phyloP scores from a whole-genome alignment of 2,797 vertebrate genomes.

The Halcyon badia region DNA sequence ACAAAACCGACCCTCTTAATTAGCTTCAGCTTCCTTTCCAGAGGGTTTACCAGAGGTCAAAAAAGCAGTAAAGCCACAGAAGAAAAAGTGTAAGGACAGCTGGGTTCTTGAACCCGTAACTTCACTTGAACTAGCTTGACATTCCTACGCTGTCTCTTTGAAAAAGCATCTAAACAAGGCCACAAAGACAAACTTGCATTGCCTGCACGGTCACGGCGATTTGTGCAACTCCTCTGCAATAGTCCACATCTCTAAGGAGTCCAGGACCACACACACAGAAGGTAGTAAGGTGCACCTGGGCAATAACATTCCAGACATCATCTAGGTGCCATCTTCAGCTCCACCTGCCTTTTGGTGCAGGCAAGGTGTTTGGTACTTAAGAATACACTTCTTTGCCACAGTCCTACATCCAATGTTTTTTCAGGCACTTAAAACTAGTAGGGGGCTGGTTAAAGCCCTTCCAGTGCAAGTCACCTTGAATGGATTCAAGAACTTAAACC shows the following conservation, averaged over 20 bases:
- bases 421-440: neutral
- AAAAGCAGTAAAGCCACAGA: neutral
- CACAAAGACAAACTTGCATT: neutral
- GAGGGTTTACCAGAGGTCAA: neutral
- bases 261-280: neutral
- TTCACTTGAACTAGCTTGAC: neutral
- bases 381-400: neutral
- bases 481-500: neutral
- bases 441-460: neutral
- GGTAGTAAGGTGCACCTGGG: neutral
- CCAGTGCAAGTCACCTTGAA: neutral
- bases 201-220: neutral
- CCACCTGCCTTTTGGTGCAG: neutral
- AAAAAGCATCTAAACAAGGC: no score
- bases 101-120: neutral
- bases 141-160: fast-evolving
- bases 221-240: neutral
- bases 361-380: neutral
- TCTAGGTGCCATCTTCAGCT: neutral
- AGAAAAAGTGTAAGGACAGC: neutral
- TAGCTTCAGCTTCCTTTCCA: slow-evolving; percentile 20
- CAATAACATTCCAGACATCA: neutral
- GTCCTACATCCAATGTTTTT: neutral
- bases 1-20: slow-evolving; percentile 29
- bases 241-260: neutral